Evolutionary conservation across 2,888 invertebrate genomes (phyloP), one percentile per base, ranked within the genome.

Genomic region (Taphrorychus bicolor): DNA sequence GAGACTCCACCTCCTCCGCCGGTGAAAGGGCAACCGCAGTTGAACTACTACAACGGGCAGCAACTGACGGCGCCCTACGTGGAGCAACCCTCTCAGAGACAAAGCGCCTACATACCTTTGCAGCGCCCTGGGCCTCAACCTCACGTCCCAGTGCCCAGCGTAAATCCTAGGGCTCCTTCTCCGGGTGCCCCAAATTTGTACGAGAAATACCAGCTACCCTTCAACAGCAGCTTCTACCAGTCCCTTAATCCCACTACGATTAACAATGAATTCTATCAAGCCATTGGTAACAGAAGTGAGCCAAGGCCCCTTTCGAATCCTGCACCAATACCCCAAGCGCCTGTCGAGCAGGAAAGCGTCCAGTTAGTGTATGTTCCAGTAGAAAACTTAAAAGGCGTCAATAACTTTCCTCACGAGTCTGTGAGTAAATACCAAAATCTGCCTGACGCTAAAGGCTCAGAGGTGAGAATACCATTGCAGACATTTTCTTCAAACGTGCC

Each of bases 281-380:
- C 71, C n/a, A 61, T 73, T 52, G 48, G 40, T 17, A 72, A 69
- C 57, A 69, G 59, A 40, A 59, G 14, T 49, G 41, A 41, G 18
- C 52, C 22, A 2, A 14, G 45, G 14, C 45, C 45, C 1, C 32
- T 1, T 16, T n/a, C 16, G 7, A 54, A 54, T 14, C 18, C 54
- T 7, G n/a, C 19, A 1, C 9, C 51, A 2, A 17, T 21, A 17
- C 14, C 41, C 22, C 17, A 40, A 52, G 54, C 48, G 17, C 11
- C 51, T 24, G 42, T 53, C n/a, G 61, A 65, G 23, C 60, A 69
- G 56, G 49, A 91, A 80, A 88, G 90, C 81, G 89, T 93, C 0
- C 93, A 94, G 77, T 80, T 94, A 40, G 83, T 94, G 0, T 94
- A 94, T 76, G 93, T 94, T 0, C 94, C 94, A 3, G 85, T 93